A percentile compares a stretch with the other conserved stretches of the same genome.
Evolutionary conservation across 2,797 vertebrate species (phyloP).

Genomic region (Corythornis leucogaster): DNA sequence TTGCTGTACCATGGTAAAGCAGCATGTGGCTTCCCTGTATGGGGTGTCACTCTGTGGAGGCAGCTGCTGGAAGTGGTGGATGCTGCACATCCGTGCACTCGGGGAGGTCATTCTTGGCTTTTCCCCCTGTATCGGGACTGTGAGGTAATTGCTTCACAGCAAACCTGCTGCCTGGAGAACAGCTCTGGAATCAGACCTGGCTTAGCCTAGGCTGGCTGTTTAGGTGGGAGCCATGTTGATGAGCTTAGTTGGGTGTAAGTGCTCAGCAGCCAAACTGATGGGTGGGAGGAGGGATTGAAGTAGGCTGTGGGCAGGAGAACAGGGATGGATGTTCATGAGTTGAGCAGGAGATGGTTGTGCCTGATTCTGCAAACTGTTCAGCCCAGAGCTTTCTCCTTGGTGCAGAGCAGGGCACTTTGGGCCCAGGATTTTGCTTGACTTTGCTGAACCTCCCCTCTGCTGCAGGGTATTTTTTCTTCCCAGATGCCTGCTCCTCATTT

Average conservation of each 20-base stretch:
- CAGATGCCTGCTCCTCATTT: neutral
- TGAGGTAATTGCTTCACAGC: rapidly evolving
- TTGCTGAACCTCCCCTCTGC: neutral
- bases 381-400: neutral
- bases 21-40: rapidly evolving
- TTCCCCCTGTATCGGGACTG: rapidly evolving
- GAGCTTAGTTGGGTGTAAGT: neutral
- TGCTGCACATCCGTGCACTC: rapidly evolving
- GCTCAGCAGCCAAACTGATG: neutral
- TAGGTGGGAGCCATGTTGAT: neutral
- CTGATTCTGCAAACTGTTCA: too few relatives aligned
- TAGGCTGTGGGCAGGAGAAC: too few relatives aligned
- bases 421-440: too few relatives aligned
- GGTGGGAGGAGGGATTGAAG: rapidly evolving
- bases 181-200: rapidly evolving
- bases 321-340: neutral
- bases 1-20: rapidly evolving
- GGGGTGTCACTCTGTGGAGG: rapidly evolving
- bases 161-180: neutral
- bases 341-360: neutral
- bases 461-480: neutral
- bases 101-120: neutral
- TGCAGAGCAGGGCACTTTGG: neutral
- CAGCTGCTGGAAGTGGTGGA: rapidly evolving
- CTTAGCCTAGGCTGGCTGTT: neutral